phyloP scores from a whole-genome alignment of 2,797 vertebrate species.

The Sorex maritimensis region DNA sequence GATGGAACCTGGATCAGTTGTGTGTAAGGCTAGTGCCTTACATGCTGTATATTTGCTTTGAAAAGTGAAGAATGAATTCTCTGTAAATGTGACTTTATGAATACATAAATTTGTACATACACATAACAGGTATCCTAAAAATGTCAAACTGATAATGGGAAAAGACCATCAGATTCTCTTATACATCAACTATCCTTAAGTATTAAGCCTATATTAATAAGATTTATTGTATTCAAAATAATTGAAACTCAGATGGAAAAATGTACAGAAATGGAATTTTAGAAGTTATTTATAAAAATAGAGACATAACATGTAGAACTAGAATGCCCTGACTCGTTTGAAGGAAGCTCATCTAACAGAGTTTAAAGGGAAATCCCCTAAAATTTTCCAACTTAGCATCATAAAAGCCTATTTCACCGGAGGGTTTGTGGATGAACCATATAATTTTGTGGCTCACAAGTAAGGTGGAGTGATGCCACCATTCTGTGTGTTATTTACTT shows the following conservation, averaged over 20 bases:
- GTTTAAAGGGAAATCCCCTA: constrained; percentile 62
- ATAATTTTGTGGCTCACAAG: constrained; percentile 46
- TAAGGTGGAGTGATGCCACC: constrained; percentile 1
- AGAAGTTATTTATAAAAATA: neutral
- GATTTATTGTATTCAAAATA: neutral
- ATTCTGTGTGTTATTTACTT: constrained; percentile 44
- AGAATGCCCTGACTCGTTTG: neutral
- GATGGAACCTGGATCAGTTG: too few species aligned
- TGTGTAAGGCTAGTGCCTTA: too few species aligned
- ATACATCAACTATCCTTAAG: neutral
- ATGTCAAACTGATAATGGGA: neutral
- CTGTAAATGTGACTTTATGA: neutral
- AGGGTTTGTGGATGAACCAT: constrained; percentile 47
- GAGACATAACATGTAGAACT: neutral
- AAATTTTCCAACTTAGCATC: constrained; percentile 66
- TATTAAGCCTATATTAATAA: neutral
- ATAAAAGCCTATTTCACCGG: constrained; percentile 47
- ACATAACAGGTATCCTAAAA: neutral
- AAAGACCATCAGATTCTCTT: neutral
- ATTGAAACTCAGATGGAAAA: neutral
- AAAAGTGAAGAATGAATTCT: constrained; percentile 21
- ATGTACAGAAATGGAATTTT: constrained; percentile 23
- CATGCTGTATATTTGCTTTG: neutral
- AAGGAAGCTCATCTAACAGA: constrained; percentile 35
- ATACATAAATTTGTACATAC: constrained; percentile 15